phyloP scores from a whole-genome alignment of 2,113 vertebrate species.

The Indri indri region DNA sequence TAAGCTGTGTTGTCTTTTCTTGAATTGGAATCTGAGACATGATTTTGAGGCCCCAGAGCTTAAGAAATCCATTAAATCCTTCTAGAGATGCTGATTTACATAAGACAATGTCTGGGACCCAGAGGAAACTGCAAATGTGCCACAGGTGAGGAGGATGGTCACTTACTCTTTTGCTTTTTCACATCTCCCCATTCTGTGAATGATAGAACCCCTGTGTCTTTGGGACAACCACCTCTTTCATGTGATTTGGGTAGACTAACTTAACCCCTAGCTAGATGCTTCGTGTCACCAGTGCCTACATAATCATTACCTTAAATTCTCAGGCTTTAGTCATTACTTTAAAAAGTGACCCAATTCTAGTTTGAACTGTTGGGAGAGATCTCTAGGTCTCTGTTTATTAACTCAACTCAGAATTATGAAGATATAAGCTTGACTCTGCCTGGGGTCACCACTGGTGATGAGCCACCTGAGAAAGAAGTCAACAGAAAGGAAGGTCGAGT shows the following conservation, averaged over 20 bases:
- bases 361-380: too few species aligned
- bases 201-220: not conserved
- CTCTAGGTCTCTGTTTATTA: too few species aligned
- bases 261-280: not conserved
- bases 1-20: not conserved
- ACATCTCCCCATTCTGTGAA: not conserved
- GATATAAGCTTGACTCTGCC: not conserved
- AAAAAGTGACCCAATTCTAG: too few species aligned
- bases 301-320: too few species aligned
- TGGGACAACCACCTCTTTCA: not conserved
- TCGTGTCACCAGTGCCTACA: not conserved
- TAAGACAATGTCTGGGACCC: not conserved
- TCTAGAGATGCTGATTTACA: not conserved
- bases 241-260: not conserved
- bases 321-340: too few species aligned
- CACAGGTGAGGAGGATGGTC: not conserved
- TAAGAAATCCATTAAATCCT: not conserved
- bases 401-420: not conserved
- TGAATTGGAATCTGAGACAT: not conserved
- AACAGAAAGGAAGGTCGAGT: not conserved
- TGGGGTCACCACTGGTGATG: not conserved
- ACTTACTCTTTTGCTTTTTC: not conserved
- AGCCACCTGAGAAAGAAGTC: not conserved
- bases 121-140: not conserved
- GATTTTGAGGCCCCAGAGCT: not conserved